Evolutionary conservation across 2,888 invertebrate species (phyloP).

Genomic region (Pterostichus madidus): DNA sequence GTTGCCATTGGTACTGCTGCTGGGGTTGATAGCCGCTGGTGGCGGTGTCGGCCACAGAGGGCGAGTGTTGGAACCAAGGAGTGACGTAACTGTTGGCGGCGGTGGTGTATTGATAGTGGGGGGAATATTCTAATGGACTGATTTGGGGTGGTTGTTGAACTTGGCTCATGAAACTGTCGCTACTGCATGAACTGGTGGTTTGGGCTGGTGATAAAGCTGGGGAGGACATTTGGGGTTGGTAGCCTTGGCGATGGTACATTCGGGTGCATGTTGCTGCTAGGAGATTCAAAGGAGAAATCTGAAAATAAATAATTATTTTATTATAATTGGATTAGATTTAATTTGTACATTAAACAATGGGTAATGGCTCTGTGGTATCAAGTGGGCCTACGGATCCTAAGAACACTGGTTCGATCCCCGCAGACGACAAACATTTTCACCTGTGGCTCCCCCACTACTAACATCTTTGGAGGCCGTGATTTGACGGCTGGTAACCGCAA

Average conservation of each 20-base stretch:
- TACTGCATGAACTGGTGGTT: slow-evolving; percentile 74
- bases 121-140: slow-evolving; percentile 74
- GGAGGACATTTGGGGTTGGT: slow-evolving; percentile 72
- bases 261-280: slow-evolving; percentile 74
- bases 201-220: slow-evolving; percentile 73
- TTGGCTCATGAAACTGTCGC: slow-evolving; percentile 74
- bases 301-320: slow-evolving; percentile 69
- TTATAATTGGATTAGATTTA: no score
- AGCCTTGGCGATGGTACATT: slow-evolving; percentile 73
- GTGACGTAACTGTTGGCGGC: slow-evolving; percentile 71
- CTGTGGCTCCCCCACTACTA: no score
- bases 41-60: slow-evolving; percentile 75
- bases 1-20: slow-evolving; percentile 78
- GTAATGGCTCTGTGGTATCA: no score
- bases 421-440: no score
- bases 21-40: slow-evolving; percentile 76
- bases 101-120: slow-evolving; percentile 73
- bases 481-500: no score
- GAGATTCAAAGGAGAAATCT: slow-evolving; percentile 75
- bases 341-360: no score
- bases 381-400: no score
- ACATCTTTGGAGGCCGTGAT: no score
- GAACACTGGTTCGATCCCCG: no score
- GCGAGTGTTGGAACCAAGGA: slow-evolving; percentile 76
- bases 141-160: slow-evolving; percentile 72